A percentile compares a stretch with the other conserved stretches of the same genome.
phyloP scores from a whole-genome alignment of 2,888 invertebrate species.

The Acleris cristana region DNA sequence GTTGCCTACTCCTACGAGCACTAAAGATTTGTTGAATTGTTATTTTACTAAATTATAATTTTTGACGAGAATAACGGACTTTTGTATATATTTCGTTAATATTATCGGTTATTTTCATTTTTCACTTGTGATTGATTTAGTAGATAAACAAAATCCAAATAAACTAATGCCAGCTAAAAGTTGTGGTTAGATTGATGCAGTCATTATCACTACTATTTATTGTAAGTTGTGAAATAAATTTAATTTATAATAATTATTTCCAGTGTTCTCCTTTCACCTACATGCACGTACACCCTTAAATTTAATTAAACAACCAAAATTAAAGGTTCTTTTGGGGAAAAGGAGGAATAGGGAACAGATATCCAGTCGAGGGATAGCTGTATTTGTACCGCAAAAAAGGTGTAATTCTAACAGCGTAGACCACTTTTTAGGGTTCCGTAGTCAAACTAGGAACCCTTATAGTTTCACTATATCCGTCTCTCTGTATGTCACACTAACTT shows the following conservation, averaged over 20 bases:
- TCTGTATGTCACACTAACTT: too few species aligned
- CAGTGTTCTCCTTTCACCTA: constrained; percentile 31
- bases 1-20: not conserved
- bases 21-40: constrained; percentile 31
- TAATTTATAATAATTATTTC: constrained; percentile 69
- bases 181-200: constrained; percentile 79
- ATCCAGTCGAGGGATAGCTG: too few species aligned
- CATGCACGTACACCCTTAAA: not conserved
- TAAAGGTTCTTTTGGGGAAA: too few species aligned
- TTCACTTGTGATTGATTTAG: constrained; percentile 75
- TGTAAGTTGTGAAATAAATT: constrained; percentile 82
- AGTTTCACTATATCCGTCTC: too few species aligned
- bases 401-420: too few species aligned
- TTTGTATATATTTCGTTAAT: constrained; percentile 64
- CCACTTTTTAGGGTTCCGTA: too few species aligned
- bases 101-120: constrained; percentile 55
- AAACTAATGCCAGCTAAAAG: constrained; percentile 82
- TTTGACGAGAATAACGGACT: constrained; percentile 42
- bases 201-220: constrained; percentile 77
- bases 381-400: too few species aligned
- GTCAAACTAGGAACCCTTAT: too few species aligned
- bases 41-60: constrained; percentile 33
- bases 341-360: too few species aligned
- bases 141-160: constrained; percentile 76
- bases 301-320: too few species aligned